Evolutionary conservation across 2,113 vertebrate species (phyloP), one percentile per base, ranked within the genome.

Genomic region (Holacanthus passer): DNA sequence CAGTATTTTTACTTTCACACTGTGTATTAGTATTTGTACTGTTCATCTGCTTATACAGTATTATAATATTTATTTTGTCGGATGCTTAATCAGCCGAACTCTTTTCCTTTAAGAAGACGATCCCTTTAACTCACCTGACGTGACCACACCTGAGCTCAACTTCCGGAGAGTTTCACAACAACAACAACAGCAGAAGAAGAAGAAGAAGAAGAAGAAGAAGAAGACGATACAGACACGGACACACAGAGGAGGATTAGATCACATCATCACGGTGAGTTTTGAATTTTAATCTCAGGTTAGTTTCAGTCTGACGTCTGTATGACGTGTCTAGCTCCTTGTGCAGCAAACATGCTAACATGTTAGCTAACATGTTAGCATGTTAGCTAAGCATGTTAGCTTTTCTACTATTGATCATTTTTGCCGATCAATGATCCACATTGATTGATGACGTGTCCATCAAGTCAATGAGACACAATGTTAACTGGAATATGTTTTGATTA

Each of bases 51-150:
- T n/a, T n/a, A n/a, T n/a, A n/a, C n/a, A n/a, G n/a, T n/a, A n/a
- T n/a, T n/a, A 7, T 37, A 37, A 37, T 8, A 37, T 1, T 45
- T 45, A 3, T 45, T 45, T 5, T 2, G 43, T 3, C 32, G 16
- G 35, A 35, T 35, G 11, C 13, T 62, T n/a, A 5, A 22, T 5
- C 19, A 14, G 24, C 5, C 2, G 5, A 10, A 16, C 22, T 13
- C 13, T 47, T 31, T 41, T 3, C 48, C 86, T 84, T 86, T 79
- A 87, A 87, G 64, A 69, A 7, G 2, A 47, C 5, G 20, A 62
- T n/a, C 24, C 48, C 73, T 85, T 69, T 76, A 75, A 81, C 45
- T 65, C 62, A 88, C 89, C 81, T 89, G 87, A 52, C 22, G 27
- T 2, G 32, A 41, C 58, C 82, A 60, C 86, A 91, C 87, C 87